Conservation (phyloP, 2,888 invertebrate species). For the Pelosia muscerda region DNA sequence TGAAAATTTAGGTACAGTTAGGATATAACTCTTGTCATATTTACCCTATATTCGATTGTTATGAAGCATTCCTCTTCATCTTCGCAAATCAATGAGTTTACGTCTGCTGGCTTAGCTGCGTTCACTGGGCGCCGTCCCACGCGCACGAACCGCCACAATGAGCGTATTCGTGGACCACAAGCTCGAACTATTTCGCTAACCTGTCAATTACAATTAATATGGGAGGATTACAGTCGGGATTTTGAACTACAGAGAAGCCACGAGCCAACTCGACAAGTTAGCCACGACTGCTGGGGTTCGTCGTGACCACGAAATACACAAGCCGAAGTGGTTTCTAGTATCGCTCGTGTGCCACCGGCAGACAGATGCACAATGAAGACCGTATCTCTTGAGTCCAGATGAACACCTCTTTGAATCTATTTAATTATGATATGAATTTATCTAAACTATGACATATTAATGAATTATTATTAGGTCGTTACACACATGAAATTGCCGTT, state of each 20-base stretch:
- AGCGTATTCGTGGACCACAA: constrained; percentile 79
- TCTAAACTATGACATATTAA: too few species aligned
- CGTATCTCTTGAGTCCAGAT: too few species aligned
- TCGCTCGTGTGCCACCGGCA: too few species aligned
- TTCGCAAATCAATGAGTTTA: constrained; percentile 80
- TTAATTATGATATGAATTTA: too few species aligned
- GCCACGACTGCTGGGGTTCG: background rate
- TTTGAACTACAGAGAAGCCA: too few species aligned
- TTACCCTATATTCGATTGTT: constrained; percentile 79
- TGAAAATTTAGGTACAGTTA: background rate
- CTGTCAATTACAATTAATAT: constrained; percentile 50
- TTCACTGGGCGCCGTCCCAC: constrained; percentile 70
- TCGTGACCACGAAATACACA: background rate
- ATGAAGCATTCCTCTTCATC: constrained; percentile 81
- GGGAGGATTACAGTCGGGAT: background rate
- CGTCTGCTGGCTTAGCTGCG: constrained; percentile 78
- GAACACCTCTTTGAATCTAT: too few species aligned
- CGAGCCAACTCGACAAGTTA: too few species aligned
- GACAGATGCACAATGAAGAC: too few species aligned
- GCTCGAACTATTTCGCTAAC: constrained; percentile 72
- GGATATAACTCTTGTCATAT: constrained; percentile 20
- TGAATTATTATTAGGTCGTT: too few species aligned
- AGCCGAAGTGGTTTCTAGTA: background rate
- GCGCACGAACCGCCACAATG: constrained; percentile 79
- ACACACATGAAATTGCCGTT: too few species aligned